Evolutionary conservation across 2,113 vertebrate genomes (phyloP).

Genomic region (Nettapus auritus): DNA sequence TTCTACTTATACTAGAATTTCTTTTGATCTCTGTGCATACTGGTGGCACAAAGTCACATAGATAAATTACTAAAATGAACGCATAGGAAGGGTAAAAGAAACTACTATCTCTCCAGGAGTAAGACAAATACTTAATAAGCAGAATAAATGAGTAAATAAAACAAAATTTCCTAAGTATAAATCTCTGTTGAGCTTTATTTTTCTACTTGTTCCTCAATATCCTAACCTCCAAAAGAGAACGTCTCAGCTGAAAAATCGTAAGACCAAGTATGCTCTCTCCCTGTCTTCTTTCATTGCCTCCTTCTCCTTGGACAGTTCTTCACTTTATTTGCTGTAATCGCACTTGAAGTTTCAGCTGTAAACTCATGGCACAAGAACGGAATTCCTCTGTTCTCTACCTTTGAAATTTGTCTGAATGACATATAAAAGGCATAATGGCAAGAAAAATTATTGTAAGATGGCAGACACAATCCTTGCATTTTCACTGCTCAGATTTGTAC

Average conservation of each 20-base stretch:
- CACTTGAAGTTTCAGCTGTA: neutral
- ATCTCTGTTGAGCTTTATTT: neutral
- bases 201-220: neutral
- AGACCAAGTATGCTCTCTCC: neutral
- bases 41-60: neutral
- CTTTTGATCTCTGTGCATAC: neutral
- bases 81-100: neutral
- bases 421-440: neutral
- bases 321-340: neutral
- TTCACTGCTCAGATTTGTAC: neutral
- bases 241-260: neutral
- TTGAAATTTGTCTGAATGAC: neutral
- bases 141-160: neutral
- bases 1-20: neutral
- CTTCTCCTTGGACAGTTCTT: neutral
- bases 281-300: neutral
- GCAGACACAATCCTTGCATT: neutral
- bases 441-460: neutral
- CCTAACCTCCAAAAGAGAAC: neutral
- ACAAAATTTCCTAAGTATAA: neutral
- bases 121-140: neutral
- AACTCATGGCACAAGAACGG: neutral
- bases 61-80: neutral
- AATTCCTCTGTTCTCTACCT: neutral
- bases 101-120: neutral